A percentile compares a stretch with the other conserved stretches of the same genome.
Evolutionary conservation across 2,113 vertebrate genomes (phyloP).

Genomic region (Varanus salvator): DNA sequence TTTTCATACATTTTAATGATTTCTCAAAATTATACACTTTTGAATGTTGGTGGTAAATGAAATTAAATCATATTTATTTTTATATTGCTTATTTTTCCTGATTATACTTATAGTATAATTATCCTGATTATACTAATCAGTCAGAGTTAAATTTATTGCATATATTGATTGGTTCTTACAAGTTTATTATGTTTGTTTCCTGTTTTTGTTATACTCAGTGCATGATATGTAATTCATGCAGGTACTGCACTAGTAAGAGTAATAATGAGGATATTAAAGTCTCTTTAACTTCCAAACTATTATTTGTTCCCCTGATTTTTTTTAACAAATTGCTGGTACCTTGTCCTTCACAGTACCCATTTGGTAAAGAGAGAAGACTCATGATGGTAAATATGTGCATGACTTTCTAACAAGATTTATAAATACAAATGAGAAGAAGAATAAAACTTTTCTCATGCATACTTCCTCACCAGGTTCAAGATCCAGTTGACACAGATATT

Average conservation of each 20-base stretch:
- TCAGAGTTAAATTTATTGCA: too few relatives aligned
- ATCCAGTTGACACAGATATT: constrained; percentile 98
- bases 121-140: too few relatives aligned
- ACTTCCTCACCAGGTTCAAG: constrained; percentile 89
- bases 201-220: too few relatives aligned
- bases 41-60: too few relatives aligned
- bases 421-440: not conserved
- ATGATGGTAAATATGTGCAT: constrained; percentile 36
- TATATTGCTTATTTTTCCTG: too few relatives aligned
- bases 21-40: too few relatives aligned
- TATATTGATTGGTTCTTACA: too few relatives aligned
- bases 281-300: not conserved
- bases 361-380: constrained; percentile 4
- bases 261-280: not conserved
- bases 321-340: not conserved
- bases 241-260: too few relatives aligned
- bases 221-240: too few relatives aligned
- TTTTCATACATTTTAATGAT: not conserved
- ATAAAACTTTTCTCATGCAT: not conserved
- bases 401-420: constrained; percentile 1
- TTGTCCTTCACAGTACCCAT: not conserved
- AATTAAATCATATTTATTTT: too few relatives aligned
- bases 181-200: too few relatives aligned
- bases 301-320: not conserved
- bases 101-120: too few relatives aligned